A percentile compares a stretch with the other conserved stretches of the same genome.
Evolutionary conservation across 2,888 invertebrate species (phyloP).

Genomic region (Pedicia rivosa): DNA sequence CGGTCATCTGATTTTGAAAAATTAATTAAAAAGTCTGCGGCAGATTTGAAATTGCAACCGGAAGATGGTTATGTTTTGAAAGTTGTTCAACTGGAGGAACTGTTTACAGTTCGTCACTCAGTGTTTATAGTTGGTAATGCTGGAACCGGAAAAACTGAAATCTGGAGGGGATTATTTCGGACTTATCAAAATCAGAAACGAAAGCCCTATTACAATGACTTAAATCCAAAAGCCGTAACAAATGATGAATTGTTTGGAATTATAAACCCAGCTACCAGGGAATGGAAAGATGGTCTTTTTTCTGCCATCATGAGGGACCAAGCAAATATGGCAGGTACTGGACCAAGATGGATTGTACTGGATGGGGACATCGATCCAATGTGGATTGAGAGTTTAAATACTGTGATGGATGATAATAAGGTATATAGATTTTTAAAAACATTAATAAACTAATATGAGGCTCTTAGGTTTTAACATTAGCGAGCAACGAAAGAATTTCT

Average conservation of each 20-base stretch:
- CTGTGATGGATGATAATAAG: constrained; percentile 96
- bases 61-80: constrained; percentile 79
- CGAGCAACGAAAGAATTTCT: constrained; percentile 89
- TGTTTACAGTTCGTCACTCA: constrained; percentile 86
- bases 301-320: constrained; percentile 88
- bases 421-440: no score
- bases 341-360: constrained; percentile 87
- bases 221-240: constrained; percentile 93
- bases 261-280: constrained; percentile 82
- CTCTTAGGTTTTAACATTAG: constrained; percentile 75
- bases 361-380: constrained; percentile 96
- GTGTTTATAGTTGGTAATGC: constrained; percentile 76
- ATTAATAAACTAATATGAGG: no score
- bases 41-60: constrained; percentile 74
- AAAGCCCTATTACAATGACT: constrained; percentile 72
- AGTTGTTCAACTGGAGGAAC: constrained; percentile 80
- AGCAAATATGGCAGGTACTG: constrained; percentile 71
- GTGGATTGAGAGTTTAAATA: constrained; percentile 96
- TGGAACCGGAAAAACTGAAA: constrained; percentile 83
- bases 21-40: constrained; percentile 54
- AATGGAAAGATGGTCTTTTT: constrained; percentile 83
- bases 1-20: constrained; percentile 72
- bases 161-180: constrained; percentile 78
- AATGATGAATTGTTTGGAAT: constrained; percentile 91
- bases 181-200: constrained; percentile 69